Conservation (phyloP, 2,113 vertebrate species). For the Rhea americana region DNA sequence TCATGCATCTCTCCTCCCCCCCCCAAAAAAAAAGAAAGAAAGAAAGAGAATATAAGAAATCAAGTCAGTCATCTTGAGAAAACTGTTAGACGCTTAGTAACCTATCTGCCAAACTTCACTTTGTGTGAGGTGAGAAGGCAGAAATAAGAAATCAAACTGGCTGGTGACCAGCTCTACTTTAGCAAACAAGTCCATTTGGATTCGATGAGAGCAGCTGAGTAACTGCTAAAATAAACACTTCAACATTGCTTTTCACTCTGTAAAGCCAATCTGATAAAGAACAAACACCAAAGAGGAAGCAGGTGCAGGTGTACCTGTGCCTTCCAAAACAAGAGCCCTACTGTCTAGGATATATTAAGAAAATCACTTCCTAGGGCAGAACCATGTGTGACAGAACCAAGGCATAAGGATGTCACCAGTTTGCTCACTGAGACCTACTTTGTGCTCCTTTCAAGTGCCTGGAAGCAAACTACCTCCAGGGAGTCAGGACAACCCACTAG, state of each 20-base stretch:
- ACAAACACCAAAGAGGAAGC: slow-evolving; percentile 6
- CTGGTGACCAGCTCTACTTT: slow-evolving; percentile 25
- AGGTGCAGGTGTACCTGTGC: background rate
- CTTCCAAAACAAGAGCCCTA: background rate
- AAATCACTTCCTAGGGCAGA: slow-evolving; percentile 11
- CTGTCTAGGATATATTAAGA: background rate
- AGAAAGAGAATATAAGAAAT: slow-evolving; percentile 18
- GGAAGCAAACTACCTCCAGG: background rate
- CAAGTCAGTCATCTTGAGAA: background rate
- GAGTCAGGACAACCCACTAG: background rate
- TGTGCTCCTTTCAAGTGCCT: background rate
- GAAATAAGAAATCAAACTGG: slow-evolving; percentile 5
- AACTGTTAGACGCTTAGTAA: background rate
- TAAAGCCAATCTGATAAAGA: slow-evolving; percentile 20
- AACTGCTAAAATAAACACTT: background rate
- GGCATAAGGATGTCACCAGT: background rate
- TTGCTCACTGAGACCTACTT: background rate
- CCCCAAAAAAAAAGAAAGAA: background rate
- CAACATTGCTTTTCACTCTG: background rate
- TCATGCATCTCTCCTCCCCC: background rate
- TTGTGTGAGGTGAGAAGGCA: slow-evolving; percentile 27
- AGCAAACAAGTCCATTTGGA: background rate
- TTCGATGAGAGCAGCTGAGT: background rate
- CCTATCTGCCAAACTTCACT: background rate
- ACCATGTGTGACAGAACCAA: background rate